Conservation (phyloP, 2,797 vertebrate species). For the Corythornis leucogaster region DNA sequence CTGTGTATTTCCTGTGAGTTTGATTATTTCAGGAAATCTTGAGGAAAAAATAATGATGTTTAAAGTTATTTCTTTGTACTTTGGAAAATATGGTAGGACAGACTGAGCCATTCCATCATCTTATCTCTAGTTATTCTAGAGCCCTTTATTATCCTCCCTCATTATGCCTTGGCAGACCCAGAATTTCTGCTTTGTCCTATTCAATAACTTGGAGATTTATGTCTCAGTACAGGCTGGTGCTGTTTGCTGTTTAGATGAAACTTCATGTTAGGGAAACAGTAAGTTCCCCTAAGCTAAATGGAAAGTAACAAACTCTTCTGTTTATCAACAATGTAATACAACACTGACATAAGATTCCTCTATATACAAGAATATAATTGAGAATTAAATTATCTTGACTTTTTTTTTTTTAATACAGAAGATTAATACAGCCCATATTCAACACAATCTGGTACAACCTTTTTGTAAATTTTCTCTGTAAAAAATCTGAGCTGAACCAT, state of each 20-base stretch:
- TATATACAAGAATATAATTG: not conserved
- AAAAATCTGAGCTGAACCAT: not conserved
- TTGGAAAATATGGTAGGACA: not conserved
- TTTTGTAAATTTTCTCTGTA: not conserved
- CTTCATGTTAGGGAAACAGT: not conserved
- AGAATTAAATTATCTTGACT: not conserved
- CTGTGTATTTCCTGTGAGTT: not conserved
- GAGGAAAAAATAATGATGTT: not conserved
- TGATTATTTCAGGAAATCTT: not conserved
- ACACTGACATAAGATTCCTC: fast-evolving
- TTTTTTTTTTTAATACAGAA: not conserved
- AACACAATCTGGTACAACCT: fast-evolving
- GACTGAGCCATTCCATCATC: not conserved
- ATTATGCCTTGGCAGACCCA: fast-evolving
- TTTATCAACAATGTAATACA: not conserved
- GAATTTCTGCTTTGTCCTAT: not conserved
- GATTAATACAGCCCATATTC: not conserved
- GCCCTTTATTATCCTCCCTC: not conserved
- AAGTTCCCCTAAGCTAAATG: not conserved
- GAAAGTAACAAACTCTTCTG: not conserved
- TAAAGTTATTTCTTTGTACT: not conserved
- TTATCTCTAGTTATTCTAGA: not conserved
- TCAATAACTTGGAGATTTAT: not conserved
- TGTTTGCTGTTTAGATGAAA: not conserved
- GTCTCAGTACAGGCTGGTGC: not conserved